A percentile compares a stretch with the other conserved stretches of the same genome.
phyloP scores from a whole-genome alignment of 2,888 invertebrate species.

The Drosophila anceps region DNA sequence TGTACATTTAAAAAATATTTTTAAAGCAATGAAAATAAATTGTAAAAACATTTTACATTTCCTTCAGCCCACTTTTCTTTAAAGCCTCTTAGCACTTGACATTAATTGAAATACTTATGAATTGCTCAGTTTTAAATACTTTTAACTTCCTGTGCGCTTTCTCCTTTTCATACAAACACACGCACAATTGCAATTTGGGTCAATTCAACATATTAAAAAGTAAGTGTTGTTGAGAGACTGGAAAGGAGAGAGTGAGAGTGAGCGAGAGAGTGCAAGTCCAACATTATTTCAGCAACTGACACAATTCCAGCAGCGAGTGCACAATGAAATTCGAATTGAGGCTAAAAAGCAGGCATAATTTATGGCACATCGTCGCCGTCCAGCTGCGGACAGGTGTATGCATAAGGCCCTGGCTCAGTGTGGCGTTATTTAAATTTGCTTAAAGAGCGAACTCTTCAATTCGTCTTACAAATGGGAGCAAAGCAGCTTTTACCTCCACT shows the following conservation, averaged over 20 bases:
- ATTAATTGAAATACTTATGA: conserved; percentile 2
- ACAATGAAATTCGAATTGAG: conserved; percentile 71
- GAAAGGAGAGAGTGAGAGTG: not conserved
- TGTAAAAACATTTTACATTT: not conserved
- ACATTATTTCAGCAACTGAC: conserved; percentile 50
- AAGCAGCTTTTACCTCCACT: conserved; percentile 29
- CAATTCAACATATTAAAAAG: conserved; percentile 56
- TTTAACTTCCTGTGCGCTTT: conserved; percentile 22
- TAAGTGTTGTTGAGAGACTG: not conserved
- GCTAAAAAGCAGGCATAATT: conserved; percentile 78
- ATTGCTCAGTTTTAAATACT: conserved; percentile 10
- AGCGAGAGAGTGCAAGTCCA: conserved; percentile 1
- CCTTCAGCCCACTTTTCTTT: not conserved
- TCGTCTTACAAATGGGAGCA: conserved; percentile 52
- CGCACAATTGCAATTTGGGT: conserved; percentile 56
- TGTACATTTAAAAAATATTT: not conserved
- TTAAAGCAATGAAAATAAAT: not conserved
- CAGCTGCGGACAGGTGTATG: conserved; percentile 53
- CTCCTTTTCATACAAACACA: conserved; percentile 6
- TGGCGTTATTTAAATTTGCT: conserved; percentile 74
- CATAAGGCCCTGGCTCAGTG: conserved; percentile 2
- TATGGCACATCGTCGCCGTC: conserved; percentile 62
- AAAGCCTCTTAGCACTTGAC: conserved; percentile 13
- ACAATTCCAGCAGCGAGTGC: conserved; percentile 57
- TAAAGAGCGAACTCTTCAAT: conserved; percentile 59